Evolutionary conservation across 2,797 vertebrate species (phyloP), one percentile per base, ranked within the genome.

Genomic region (Hemitrygon akajei): DNA sequence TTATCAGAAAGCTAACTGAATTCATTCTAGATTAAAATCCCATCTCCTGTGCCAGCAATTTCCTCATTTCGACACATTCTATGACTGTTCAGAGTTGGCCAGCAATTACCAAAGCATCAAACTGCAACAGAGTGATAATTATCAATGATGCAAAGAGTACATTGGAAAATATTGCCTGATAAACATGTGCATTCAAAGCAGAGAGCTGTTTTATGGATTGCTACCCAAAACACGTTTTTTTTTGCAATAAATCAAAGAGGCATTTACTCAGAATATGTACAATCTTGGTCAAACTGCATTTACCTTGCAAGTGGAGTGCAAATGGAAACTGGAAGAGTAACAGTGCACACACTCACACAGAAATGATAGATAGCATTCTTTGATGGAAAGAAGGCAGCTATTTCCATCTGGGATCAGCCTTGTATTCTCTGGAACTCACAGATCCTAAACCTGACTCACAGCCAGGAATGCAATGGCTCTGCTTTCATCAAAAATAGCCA

Each of bases 211-310:
- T 93, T 93, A 75, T 93, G 47, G 40, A 40, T 40, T 93, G 71
- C 40, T 76, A 75, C 71, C 40, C 30, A 47, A 93, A 20, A 40
- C 76, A 71, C 25, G 56, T 75, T 56, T 93, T 56, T 56, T 75
- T 71, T 76, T 56, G 91, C 25, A 30, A 73, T 93, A 93, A 58
- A 93, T 93, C 91, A 93, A 16, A 16, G 71, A 76, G 47, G 47
- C 34, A 30, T 93, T 93, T 76, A 56, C 71, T 56, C 7, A 40
- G 47, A 75, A 56, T 27, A 16, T 73, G 22, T 1, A 1, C 7
- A n/a, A 6, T 93, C 40, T 93, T 56, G 71, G 6, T n/a, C 27
- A 93, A 75, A 93, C 27, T 9, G 37, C 14, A 75, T 93, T 93
- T 93, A 69, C 71, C 58, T 56, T 93, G 71, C 71, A 93, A 56